Conservation (phyloP, 2,888 invertebrate species). For the Eristalis pertinax region DNA sequence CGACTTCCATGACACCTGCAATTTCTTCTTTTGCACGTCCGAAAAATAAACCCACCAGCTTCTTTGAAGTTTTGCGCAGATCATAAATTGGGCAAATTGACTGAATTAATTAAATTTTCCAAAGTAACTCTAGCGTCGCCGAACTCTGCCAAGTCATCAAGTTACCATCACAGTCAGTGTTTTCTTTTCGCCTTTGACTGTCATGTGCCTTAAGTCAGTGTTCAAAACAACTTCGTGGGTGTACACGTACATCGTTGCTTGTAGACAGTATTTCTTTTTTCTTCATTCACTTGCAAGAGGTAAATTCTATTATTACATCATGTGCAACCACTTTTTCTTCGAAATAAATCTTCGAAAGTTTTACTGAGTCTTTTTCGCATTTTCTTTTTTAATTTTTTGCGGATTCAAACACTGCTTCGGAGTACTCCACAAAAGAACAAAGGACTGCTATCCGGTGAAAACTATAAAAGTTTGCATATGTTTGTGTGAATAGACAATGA, state of each 20-base stretch:
- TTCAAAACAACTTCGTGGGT: neutral
- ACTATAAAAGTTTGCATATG: neutral
- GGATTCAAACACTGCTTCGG: constrained; percentile 39
- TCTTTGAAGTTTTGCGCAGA: neutral
- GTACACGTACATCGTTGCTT: constrained; percentile 3
- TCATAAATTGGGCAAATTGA: constrained; percentile 20
- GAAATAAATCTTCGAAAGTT: constrained; percentile 66
- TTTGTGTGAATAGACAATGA: constrained; percentile 2
- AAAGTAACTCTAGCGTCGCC: neutral
- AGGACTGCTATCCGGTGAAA: neutral
- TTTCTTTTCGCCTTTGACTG: neutral
- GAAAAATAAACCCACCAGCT: neutral
- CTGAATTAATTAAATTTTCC: constrained; percentile 31
- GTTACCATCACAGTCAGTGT: constrained; percentile 1
- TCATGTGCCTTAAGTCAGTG: neutral
- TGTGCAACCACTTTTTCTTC: constrained; percentile 66
- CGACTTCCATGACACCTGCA: no score
- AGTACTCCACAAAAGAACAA: neutral
- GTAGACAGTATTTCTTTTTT: neutral
- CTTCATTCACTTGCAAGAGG: constrained; percentile 27
- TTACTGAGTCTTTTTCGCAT: constrained; percentile 18
- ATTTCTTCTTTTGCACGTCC: neutral
- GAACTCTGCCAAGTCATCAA: constrained; percentile 27
- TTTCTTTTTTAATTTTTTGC: neutral
- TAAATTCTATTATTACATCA: constrained; percentile 63